Conservation (phyloP, 2,797 vertebrate genomes). For the Paramormyrops hopkinsi region DNA sequence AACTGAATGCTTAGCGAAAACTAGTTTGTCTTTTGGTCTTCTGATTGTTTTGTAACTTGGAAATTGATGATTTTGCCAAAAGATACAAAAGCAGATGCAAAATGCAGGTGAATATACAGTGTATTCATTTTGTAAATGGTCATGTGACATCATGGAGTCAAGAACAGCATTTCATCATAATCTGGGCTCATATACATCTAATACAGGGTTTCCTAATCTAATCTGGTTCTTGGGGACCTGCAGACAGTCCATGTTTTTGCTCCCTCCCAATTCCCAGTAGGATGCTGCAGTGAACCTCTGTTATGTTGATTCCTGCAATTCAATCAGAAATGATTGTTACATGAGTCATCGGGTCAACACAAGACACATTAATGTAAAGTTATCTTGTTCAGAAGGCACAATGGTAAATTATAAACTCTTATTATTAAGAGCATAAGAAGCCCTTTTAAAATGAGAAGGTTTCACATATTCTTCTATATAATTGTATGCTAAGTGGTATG, state of each 20-base stretch:
- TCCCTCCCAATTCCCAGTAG: not conserved
- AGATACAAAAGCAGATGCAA: not conserved
- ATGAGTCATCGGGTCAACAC: slow-evolving; percentile 12
- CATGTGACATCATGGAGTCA: not conserved
- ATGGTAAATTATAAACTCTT: slow-evolving; percentile 22
- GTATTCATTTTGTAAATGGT: not conserved
- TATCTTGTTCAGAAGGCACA: slow-evolving; percentile 19
- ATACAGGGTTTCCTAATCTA: not conserved
- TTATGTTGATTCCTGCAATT: slow-evolving; percentile 21
- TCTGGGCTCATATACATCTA: not conserved
- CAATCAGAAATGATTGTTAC: slow-evolving; percentile 21
- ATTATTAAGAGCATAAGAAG: slow-evolving; percentile 18
- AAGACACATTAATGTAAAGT: slow-evolving; percentile 24
- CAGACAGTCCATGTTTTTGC: not conserved
- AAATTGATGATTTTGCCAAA: not conserved
- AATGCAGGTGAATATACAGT: not conserved
- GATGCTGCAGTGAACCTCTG: not conserved
- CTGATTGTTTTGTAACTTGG: not conserved
- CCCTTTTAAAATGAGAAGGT: not conserved
- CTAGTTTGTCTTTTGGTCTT: not conserved
- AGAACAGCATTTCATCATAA: not conserved
- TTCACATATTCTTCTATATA: slow-evolving; percentile 15
- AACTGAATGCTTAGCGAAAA: not conserved
- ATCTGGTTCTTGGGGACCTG: not conserved
- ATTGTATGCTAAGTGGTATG: not conserved